A percentile compares a stretch with the other conserved stretches of the same genome.
Conservation (phyloP, 2,888 invertebrate genomes). For the Euclidia mi region DNA sequence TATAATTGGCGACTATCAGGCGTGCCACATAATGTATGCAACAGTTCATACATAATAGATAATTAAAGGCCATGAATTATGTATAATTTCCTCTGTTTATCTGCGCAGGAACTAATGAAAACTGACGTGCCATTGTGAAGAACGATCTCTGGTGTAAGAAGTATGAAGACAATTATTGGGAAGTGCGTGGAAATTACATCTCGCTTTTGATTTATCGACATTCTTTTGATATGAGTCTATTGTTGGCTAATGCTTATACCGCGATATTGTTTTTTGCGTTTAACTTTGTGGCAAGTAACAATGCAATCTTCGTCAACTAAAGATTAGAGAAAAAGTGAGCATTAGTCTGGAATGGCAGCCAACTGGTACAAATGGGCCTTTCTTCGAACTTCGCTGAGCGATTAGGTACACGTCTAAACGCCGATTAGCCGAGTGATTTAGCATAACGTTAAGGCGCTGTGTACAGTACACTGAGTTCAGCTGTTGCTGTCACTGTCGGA, state of each 20-base stretch:
- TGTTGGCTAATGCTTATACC: background rate
- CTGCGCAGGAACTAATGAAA: conserved; percentile 51
- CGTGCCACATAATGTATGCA: conserved; percentile 27
- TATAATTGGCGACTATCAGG: conserved; percentile 33
- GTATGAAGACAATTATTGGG: conserved; percentile 56
- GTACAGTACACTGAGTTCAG: too few relatives aligned
- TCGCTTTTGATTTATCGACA: conserved; percentile 17
- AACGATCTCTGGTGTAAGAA: conserved; percentile 51
- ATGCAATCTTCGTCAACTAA: too few relatives aligned
- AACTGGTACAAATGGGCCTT: too few relatives aligned
- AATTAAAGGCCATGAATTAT: conserved; percentile 50
- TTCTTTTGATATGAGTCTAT: background rate
- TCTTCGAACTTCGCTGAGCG: too few relatives aligned
- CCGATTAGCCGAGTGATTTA: too few relatives aligned
- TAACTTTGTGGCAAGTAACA: background rate
- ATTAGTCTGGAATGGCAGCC: too few relatives aligned
- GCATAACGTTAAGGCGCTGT: too few relatives aligned
- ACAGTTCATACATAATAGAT: conserved; percentile 47
- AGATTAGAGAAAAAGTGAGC: too few relatives aligned
- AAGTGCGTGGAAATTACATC: conserved; percentile 32
- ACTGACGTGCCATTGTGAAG: conserved; percentile 57
- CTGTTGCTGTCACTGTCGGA: too few relatives aligned
- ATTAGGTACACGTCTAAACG: too few relatives aligned
- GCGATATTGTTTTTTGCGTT: background rate
- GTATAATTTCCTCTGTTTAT: conserved; percentile 50